These are phyloP conservation scores for Athalia cordata DNA, from an alignment of 2,888 invertebrate species.

Conservation along the genomic window DNA sequence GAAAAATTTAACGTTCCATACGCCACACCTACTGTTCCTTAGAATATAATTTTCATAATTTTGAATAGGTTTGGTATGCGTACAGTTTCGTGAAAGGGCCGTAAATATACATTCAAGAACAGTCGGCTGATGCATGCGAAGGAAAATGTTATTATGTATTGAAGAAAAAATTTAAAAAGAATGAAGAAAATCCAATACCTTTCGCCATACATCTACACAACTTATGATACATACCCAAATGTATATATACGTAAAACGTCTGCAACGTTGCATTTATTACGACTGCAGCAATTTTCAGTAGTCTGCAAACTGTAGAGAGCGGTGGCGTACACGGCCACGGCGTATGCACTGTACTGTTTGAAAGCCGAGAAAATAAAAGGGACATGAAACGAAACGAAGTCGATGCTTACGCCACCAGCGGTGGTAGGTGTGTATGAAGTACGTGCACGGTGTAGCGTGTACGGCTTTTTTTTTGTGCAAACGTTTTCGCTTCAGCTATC, in stretches of 20 bases:
- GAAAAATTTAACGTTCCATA: not conserved
- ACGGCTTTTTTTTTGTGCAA: not conserved
- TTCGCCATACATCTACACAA: not conserved
- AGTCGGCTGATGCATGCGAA: not conserved
- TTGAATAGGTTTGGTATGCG: not conserved
- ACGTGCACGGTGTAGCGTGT: not conserved
- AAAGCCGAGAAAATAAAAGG: conserved; percentile 19
- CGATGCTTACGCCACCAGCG: conserved; percentile 6
- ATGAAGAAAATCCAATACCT: conserved; percentile 6
- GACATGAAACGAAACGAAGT: conserved; percentile 29
- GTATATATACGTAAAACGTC: too few species aligned
- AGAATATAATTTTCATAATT: conserved; percentile 3
- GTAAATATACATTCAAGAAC: conserved; percentile 15
- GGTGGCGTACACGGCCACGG: too few species aligned
- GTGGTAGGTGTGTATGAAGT: conserved; percentile 2
- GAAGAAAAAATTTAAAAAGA: not conserved
- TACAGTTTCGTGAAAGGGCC: not conserved
- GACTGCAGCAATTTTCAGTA: conserved; percentile 5
- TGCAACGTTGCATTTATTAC: conserved; percentile 22
- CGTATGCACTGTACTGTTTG: too few species aligned
- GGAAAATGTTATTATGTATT: too few species aligned
- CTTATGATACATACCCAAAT: not conserved
- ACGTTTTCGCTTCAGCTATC: too few species aligned
- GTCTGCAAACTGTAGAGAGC: not conserved
- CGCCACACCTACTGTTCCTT: not conserved